Evolutionary conservation across 2,113 vertebrate species (phyloP).

Genomic region (Origma solitaria): DNA sequence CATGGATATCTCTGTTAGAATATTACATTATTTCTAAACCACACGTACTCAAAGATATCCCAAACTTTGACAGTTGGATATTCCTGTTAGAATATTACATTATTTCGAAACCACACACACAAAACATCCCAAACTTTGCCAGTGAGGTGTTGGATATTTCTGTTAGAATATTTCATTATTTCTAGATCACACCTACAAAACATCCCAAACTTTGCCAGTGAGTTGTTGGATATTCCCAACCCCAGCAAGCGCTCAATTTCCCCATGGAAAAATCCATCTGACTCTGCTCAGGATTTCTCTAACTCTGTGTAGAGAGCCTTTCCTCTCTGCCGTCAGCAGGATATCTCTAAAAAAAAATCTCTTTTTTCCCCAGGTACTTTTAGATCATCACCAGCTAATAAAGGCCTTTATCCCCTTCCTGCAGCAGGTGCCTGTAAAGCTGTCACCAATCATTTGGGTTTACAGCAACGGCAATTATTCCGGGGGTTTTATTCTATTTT

Average conservation of each 20-base stretch:
- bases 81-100: too few relatives aligned
- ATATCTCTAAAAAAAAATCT: not conserved
- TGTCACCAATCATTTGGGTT: slow-evolving; percentile 3
- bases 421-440: not conserved
- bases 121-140: too few relatives aligned
- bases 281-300: not conserved
- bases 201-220: too few relatives aligned
- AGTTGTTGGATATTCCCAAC: not conserved
- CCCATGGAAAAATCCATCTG: not conserved
- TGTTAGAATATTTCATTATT: too few relatives aligned
- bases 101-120: too few relatives aligned
- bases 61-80: too few relatives aligned
- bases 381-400: not conserved
- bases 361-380: not conserved
- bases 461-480: not conserved
- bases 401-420: not conserved
- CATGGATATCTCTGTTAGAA: too few relatives aligned
- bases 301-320: not conserved
- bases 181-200: too few relatives aligned
- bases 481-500: not conserved
- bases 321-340: not conserved
- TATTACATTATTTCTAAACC: too few relatives aligned
- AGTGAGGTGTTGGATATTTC: too few relatives aligned
- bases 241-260: not conserved
- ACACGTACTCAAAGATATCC: too few relatives aligned